Base-by-base conservation (phyloP, 2,113 vertebrate genomes). In the Rhinolophus sinicus region DNA sequence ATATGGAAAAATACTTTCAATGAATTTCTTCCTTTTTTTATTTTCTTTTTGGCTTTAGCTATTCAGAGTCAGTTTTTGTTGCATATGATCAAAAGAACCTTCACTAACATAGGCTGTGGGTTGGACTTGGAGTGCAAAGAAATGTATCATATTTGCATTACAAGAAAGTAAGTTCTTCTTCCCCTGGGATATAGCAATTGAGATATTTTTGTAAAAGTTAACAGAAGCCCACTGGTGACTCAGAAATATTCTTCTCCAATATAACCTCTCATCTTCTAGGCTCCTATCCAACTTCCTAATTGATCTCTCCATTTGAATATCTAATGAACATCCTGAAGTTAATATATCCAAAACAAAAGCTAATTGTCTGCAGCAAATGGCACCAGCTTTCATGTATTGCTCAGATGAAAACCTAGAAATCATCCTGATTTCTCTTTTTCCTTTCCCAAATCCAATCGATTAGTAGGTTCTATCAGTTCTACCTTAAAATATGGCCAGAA, bases 121-220 rank as follows among this genome's bases (percentile, higher is more conserved):
- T 72, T 86, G 11, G 35, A 28, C 30, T 93, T 83, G 9, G 77
- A 62, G 5, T 83, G 22, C 70, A 38, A 73, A 73, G n/a, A 90
- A 91, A 35, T 3, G 70, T 16, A 58, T 21, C 4, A 2, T 78
- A 70, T 72, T 78, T 67, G 26, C 13, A 80, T 69, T 56, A n/a
- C 13, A 84, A 80, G 73, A 78, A 90, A 69, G 47, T 33, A 52
- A 52, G 10, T 26, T 50, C 7, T 58, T 88, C 56, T 62, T 72
- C 14, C 19, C 35, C 22, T 83, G 12, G 35, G 47, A 47, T 40
- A 64, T 6, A 73, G 2, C 70, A 91, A 47, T 65, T 52, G 38
- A 93, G 40, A 93, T 83, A 70, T 67, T 88, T 78, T 78, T 33
- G 40, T 84, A 73, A 58, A 95, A 69, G 30, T 83, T 94, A 78